A percentile compares a stretch with the other conserved stretches of the same genome.
Evolutionary conservation across 2,888 invertebrate genomes (phyloP).

Genomic region (Agrilus mali): DNA sequence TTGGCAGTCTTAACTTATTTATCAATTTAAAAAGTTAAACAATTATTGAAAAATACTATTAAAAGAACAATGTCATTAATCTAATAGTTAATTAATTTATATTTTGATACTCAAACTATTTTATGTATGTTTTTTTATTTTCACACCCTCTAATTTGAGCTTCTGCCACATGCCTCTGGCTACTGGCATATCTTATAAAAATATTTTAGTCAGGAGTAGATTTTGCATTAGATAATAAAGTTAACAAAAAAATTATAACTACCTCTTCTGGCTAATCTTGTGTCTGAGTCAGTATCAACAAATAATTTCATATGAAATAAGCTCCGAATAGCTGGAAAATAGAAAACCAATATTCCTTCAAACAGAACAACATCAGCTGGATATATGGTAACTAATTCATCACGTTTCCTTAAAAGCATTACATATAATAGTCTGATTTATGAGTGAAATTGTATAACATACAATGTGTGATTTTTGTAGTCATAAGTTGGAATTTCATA

Average conservation of each 20-base stretch:
- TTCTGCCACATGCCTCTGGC: no score
- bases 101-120: no score
- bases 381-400: conserved; percentile 68
- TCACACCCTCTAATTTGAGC: no score
- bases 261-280: conserved; percentile 91
- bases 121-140: no score
- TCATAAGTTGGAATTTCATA: conserved; percentile 91
- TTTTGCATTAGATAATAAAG: no score
- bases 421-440: not conserved
- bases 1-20: no score
- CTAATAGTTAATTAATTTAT: no score
- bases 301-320: conserved; percentile 98
- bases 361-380: conserved; percentile 95
- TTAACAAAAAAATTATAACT: conserved; percentile 13
- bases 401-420: conserved; percentile 37
- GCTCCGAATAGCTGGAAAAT: conserved; percentile 87
- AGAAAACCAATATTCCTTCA: conserved; percentile 97
- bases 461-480: conserved; percentile 83
- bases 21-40: no score
- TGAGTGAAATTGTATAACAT: conserved; percentile 22
- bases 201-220: no score
- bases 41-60: no score
- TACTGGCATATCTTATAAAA: no score
- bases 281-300: conserved; percentile 98
- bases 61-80: no score